Percentiles rank a stretch among this genome's conserved stretches.
Conservation (phyloP, 1,140 invertebrate species). For the Dinothrombium tinctorium region DNA sequence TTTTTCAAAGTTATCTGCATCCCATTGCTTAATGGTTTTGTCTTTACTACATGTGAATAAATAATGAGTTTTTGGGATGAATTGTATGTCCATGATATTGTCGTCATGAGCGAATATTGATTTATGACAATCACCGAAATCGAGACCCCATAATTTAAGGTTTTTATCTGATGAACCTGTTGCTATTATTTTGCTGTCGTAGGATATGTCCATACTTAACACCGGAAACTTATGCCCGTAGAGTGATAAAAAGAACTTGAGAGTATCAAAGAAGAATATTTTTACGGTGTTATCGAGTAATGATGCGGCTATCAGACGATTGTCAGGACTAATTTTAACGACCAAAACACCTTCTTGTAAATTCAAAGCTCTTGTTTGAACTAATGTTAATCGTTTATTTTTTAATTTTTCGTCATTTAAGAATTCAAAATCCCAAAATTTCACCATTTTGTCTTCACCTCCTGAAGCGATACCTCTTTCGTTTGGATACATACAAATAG, state of each 20-base stretch:
- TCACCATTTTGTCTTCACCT: conserved; percentile 64
- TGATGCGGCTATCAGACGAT: conserved; percentile 63
- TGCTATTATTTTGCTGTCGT: conserved; percentile 62
- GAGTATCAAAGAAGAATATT: conserved; percentile 76
- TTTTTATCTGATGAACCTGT: conserved; percentile 87
- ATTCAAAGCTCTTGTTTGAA: conserved; percentile 54
- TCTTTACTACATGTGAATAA: conserved; percentile 84
- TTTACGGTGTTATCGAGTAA: conserved; percentile 81
- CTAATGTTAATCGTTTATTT: conserved; percentile 37
- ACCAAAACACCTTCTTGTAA: conserved; percentile 63
- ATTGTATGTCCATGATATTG: conserved; percentile 62
- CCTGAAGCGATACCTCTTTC: conserved; percentile 52
- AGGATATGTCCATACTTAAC: conserved; percentile 73
- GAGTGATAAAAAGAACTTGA: conserved; percentile 85
- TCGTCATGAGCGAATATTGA: conserved; percentile 69
- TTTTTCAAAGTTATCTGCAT: conserved; percentile 74
- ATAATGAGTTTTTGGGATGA: conserved; percentile 71
- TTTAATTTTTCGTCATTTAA: conserved; percentile 1
- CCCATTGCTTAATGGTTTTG: conserved; percentile 85
- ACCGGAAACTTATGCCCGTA: conserved; percentile 94
- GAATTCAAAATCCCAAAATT: conserved; percentile 83
- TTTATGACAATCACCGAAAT: conserved; percentile 85
- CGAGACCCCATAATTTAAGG: conserved; percentile 92
- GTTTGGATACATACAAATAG: conserved; percentile 45
- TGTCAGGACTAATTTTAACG: conserved; percentile 50